These are phyloP conservation scores for Proctacanthus coquilletti DNA, from an alignment of 1,140 invertebrate genomes.

Conservation along the genomic window DNA sequence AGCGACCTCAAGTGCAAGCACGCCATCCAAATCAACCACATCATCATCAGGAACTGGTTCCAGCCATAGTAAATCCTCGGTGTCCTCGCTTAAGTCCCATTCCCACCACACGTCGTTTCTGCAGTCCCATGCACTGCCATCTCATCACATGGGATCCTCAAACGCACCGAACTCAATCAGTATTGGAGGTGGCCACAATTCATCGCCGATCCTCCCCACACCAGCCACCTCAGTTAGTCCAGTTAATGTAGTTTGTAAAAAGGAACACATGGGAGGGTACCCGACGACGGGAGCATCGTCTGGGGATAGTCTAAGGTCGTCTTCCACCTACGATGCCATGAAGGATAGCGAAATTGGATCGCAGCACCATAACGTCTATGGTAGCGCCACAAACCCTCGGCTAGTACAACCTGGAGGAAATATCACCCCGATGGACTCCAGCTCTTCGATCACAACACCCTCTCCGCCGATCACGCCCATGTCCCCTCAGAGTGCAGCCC, in stretches of 20 bases:
- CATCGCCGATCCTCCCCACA: slow-evolving; percentile 39
- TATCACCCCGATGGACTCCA: slow-evolving; percentile 44
- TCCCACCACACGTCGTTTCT: slow-evolving; percentile 11
- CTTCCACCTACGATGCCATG: slow-evolving; percentile 20
- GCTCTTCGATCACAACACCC: slow-evolving; percentile 45
- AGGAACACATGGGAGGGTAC: slow-evolving; percentile 34
- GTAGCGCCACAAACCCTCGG: slow-evolving; percentile 21
- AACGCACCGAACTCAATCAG: slow-evolving; percentile 13
- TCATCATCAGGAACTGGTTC: slow-evolving; percentile 1
- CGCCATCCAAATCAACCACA: slow-evolving; percentile 1
- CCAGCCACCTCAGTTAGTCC: slow-evolving; percentile 44
- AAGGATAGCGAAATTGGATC: slow-evolving; percentile 18
- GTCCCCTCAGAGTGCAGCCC: slow-evolving; percentile 33
- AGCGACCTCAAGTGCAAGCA: slow-evolving; percentile 9
- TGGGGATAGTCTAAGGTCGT: not conserved
- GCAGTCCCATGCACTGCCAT: slow-evolving; percentile 1
- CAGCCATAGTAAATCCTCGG: slow-evolving; percentile 9
- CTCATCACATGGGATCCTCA: slow-evolving; percentile 13
- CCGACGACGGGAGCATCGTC: slow-evolving; percentile 12
- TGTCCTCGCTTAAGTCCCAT: slow-evolving; percentile 8
- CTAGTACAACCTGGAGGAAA: slow-evolving; percentile 34
- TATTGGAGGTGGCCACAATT: slow-evolving; percentile 20
- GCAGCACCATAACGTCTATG: slow-evolving; percentile 25
- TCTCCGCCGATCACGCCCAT: slow-evolving; percentile 42
- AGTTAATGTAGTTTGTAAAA: slow-evolving; percentile 45